Conservation (phyloP, 2,113 vertebrate species). For the Podarcis muralis region DNA sequence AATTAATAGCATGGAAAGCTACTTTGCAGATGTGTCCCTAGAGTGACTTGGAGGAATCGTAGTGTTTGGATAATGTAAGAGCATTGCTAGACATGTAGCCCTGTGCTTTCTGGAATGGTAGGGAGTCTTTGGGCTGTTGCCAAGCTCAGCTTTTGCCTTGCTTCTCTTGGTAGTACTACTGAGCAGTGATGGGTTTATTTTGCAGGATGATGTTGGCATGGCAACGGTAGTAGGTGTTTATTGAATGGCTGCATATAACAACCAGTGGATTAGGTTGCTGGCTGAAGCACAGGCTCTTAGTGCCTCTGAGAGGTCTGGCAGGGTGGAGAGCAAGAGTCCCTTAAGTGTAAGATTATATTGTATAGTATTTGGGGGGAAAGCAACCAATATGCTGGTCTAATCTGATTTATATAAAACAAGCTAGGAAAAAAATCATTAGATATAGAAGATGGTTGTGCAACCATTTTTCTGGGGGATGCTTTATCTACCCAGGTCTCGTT, state of each 20-base stretch:
- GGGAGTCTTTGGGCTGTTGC: not conserved
- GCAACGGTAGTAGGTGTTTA: constrained; percentile 16
- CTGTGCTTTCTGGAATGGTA: constrained; percentile 1
- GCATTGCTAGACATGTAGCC: constrained; percentile 2
- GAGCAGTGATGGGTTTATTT: constrained; percentile 29
- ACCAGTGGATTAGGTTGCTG: not conserved
- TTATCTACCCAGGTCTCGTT: not conserved
- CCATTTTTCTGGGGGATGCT: not conserved
- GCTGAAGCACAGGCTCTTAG: not conserved
- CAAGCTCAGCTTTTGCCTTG: constrained; percentile 7
- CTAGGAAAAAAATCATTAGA: no score
- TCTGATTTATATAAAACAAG: not conserved
- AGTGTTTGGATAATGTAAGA: not conserved
- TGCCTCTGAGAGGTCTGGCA: not conserved
- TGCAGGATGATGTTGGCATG: constrained; percentile 31
- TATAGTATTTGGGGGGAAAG: not conserved
- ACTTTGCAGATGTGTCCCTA: not conserved
- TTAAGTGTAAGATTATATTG: not conserved
- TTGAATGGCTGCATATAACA: constrained; percentile 26
- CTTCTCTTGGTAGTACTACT: constrained; percentile 4
- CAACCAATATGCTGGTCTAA: not conserved
- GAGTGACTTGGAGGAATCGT: not conserved
- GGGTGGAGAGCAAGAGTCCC: not conserved
- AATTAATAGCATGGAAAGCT: not conserved
- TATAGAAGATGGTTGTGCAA: not conserved